Base-by-base conservation (phyloP, 2,888 invertebrate genomes). In the Cheilosia vernalis region DNA sequence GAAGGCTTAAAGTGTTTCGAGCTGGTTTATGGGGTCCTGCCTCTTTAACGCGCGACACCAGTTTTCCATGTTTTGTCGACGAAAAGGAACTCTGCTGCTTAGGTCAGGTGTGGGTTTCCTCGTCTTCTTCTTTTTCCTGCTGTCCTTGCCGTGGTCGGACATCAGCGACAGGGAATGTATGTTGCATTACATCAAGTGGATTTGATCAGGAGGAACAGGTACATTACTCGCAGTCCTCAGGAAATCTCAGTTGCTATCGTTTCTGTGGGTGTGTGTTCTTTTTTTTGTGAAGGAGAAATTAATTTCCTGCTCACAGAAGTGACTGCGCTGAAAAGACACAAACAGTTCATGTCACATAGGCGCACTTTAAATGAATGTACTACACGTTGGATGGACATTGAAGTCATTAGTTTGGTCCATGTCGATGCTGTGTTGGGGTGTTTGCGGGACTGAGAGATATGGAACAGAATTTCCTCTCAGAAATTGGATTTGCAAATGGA, bases 321-420 rank as follows among this genome's bases (percentile, higher is more conserved):
- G 66, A 53, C 21, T 40, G 9, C 49, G 40, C 60, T 70, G 37
- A n/a, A 44, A 56, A 53, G 76, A 81, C 80, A 85, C 80, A 81
- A 85, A 72, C 85, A 77, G 85, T 80, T 74, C 85, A 72, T 85
- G 81, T 81, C 81, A 81, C 81, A 80, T 81, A 81, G 85, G 85
- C 81, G 85, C 85, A 85, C 85, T 81, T 85, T 85, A 81, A 77
- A 77, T 72, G 85, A 85, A 81, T 85, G 85, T 85, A 58, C 55
- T 67, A 85, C 81, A 81, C 70, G 76, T 77, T 85, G 70, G 67
- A 72, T 63, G 81, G 70, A 81, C 80, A 80, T 70, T 40, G 79
- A 80, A 77, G 85, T 85, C 80, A 85, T 85, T 85, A 76, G 76
- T 72, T 81, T 85, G 27, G 30, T 58, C 47, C 40, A 42, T 78